Evolutionary conservation across 2,797 vertebrate genomes (phyloP).

Genomic region (Setipinna tenuifilis): DNA sequence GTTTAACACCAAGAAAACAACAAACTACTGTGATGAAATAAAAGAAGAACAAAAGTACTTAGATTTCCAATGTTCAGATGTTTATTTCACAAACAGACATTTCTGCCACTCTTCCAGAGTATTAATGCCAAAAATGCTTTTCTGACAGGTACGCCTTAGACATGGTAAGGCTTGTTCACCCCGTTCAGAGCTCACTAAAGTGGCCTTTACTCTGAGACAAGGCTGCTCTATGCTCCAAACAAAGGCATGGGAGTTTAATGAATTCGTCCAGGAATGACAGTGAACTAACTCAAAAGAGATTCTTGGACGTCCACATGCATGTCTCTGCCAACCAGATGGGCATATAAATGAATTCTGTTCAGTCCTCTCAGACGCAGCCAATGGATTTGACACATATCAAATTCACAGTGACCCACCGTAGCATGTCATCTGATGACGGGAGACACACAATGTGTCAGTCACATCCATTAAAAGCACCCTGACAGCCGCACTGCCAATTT

Average conservation of each 20-base stretch:
- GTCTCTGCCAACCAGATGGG: constrained; percentile 64
- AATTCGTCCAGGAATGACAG: constrained; percentile 28
- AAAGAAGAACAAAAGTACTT: not conserved
- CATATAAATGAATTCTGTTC: constrained; percentile 69
- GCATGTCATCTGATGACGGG: constrained; percentile 69
- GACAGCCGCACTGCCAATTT: constrained; percentile 20
- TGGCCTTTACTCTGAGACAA: not conserved
- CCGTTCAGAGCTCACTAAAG: not conserved
- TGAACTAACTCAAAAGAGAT: constrained; percentile 44
- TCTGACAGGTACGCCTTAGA: not conserved
- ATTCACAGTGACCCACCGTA: constrained; percentile 72
- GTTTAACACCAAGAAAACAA: constrained; percentile 1
- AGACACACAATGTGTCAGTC: constrained; percentile 74
- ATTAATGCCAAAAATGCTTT: not conserved
- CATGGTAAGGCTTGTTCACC: not conserved
- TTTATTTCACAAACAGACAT: not conserved
- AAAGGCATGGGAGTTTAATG: constrained; percentile 10
- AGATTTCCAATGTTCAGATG: not conserved
- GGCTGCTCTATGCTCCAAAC: not conserved
- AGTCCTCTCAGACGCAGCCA: constrained; percentile 67
- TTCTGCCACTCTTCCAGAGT: not conserved
- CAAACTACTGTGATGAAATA: not conserved
- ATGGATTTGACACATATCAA: constrained; percentile 68
- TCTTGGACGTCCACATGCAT: constrained; percentile 53
- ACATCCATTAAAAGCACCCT: not conserved